phyloP scores from a whole-genome alignment of 2,113 vertebrate genomes.

The Tragelaphus buxtoni region DNA sequence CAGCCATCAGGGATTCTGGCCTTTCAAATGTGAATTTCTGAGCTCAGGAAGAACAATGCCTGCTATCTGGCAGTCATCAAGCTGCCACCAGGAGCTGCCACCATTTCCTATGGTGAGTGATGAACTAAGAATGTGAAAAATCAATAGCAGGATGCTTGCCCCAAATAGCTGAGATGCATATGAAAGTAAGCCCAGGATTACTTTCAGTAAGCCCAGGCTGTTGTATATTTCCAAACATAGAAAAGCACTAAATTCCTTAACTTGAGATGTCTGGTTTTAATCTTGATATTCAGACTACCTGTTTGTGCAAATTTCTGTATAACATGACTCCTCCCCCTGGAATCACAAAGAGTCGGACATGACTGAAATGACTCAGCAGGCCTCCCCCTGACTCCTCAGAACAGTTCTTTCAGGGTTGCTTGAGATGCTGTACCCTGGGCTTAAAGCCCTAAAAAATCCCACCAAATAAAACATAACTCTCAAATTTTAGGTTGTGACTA shows the following conservation, averaged over 20 bases:
- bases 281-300: background rate
- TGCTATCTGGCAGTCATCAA: background rate
- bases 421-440: background rate
- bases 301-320: background rate
- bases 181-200: background rate
- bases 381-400: background rate
- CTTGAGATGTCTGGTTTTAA: background rate
- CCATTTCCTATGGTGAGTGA: background rate
- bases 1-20: background rate
- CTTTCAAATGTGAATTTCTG: background rate
- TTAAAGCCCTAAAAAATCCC: background rate
- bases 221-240: background rate
- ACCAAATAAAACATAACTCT: background rate
- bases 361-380: background rate
- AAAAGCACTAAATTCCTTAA: background rate
- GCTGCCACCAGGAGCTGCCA: background rate
- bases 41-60: background rate
- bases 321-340: background rate
- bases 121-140: background rate
- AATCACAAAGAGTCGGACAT: fast-evolving
- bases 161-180: background rate
- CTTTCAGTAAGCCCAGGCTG: background rate
- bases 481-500: background rate
- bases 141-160: background rate
- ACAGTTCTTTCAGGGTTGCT: background rate